A percentile compares a stretch with the other conserved stretches of the same genome.
phyloP scores from a whole-genome alignment of 2,888 invertebrate genomes.

The Drosophila eohydei region DNA sequence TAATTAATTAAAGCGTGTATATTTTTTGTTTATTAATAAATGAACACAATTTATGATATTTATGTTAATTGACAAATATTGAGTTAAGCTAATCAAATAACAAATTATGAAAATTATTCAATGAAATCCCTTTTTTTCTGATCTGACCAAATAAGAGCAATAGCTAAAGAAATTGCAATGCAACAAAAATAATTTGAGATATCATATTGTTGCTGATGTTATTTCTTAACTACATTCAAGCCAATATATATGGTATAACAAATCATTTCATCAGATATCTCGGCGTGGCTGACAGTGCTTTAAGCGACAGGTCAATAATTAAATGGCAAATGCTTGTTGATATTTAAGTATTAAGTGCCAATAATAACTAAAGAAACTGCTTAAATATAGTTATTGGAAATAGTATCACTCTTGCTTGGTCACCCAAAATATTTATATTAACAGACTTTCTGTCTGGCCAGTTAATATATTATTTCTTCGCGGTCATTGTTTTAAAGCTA shows the following conservation, averaged over 20 bases:
- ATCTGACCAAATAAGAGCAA: too few species aligned
- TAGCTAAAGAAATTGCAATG: neutral
- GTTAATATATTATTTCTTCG: conserved; percentile 1
- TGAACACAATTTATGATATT: conserved; percentile 3
- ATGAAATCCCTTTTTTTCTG: neutral
- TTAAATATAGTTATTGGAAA: neutral
- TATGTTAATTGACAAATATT: neutral
- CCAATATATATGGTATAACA: too few species aligned
- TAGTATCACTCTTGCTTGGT: too few species aligned
- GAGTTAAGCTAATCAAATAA: neutral
- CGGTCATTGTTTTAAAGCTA: conserved; percentile 8
- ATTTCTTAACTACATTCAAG: too few species aligned
- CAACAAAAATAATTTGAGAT: neutral
- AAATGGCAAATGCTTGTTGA: too few species aligned
- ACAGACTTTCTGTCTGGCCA: neutral
- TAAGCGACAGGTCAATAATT: too few species aligned
- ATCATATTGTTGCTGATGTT: too few species aligned
- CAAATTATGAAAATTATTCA: neutral
- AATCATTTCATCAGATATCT: too few species aligned
- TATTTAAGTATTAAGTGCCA: too few species aligned
- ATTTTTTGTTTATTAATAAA: conserved; percentile 22
- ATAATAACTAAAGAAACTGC: neutral
- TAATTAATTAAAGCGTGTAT: conserved; percentile 55
- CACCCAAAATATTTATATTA: neutral
- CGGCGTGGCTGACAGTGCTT: too few species aligned